Base-by-base conservation (phyloP, 2,888 invertebrate species). In the Synergus laeviventris region DNA sequence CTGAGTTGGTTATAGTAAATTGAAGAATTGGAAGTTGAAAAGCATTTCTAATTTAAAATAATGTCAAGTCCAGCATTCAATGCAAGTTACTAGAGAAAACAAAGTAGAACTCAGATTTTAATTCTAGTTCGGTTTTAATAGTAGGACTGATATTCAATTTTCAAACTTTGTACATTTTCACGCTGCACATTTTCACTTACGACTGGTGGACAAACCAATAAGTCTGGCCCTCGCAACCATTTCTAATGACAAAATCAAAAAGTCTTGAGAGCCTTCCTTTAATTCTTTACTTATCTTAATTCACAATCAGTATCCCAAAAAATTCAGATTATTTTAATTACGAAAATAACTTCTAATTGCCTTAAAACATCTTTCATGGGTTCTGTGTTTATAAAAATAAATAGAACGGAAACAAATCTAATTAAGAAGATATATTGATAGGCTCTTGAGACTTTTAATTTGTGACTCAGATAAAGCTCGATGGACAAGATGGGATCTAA, bases 211-310 rank as follows among this genome's bases (percentile, higher is more conserved):
- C 45, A 70, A 70, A 70, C 31, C n/a, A 70, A n/a, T n/a, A n/a
- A 70, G 49, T 31, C 70, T 70, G 70, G 70, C 5, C 70, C 70
- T 49, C 36, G 49, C 31, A 70, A 70, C 70, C 49, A 16, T 18
- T 70, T 70, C 70, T 49, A 70, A 70, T 70, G 49, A 70, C 49
- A 70, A 70, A 16, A 70, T 36, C 70, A 36, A 49, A 70, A 49
- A 70, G 45, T 18, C 49, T 49, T 45, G 14, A n/a, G 45, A 49
- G n/a, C 24, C 12, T 70, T n/a, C 3, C 16, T n/a, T 61, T 38
- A n/a, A n/a, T n/a, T 54, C 54, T 54, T 2, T 54, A 54, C 54
- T 7, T 54, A 54, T 31, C 18, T 56, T 4, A 21, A 2, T n/a
- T 54, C 16, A 59, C 18, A 56, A 21, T 56, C 21, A 14, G 24